These are phyloP conservation scores for Capromys pilorides DNA, from an alignment of 2,797 vertebrate genomes.

Conservation along the genomic window DNA sequence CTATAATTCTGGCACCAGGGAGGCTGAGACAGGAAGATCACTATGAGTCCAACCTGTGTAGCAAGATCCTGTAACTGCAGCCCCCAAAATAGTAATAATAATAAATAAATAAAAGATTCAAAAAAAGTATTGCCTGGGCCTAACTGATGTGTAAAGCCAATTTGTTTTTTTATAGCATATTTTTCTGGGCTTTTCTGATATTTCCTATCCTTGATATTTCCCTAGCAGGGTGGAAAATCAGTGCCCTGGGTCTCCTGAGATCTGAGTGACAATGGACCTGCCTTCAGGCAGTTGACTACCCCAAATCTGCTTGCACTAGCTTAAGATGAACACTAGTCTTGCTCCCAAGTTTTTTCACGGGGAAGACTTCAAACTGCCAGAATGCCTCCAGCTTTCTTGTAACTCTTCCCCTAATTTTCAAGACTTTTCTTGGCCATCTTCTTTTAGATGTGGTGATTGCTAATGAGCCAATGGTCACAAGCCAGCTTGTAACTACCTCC, in stretches of 20 bases:
- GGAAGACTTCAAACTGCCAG: constrained; percentile 22
- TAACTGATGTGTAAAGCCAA: neutral
- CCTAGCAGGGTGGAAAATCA: neutral
- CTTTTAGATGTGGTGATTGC: neutral
- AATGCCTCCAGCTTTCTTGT: constrained; percentile 4
- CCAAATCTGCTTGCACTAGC: constrained; percentile 2
- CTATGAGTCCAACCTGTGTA: too few species aligned
- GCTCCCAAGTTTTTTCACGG: neutral
- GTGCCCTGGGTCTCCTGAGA: constrained; percentile 27
- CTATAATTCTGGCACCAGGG: too few species aligned
- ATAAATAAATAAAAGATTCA: too few species aligned
- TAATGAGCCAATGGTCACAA: constrained; percentile 53
- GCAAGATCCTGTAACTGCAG: too few species aligned
- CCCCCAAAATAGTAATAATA: too few species aligned
- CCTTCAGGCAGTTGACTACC: neutral
- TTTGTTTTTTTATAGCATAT: constrained; percentile 4
- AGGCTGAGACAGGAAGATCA: too few species aligned
- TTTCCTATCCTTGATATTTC: constrained; percentile 21
- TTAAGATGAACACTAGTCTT: neutral
- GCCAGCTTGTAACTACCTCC: constrained; percentile 34
- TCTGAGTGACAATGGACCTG: neutral
- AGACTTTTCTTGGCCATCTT: constrained; percentile 22
- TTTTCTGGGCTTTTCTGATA: constrained; percentile 15
- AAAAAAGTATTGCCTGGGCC: neutral
- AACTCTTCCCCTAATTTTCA: constrained; percentile 38